Evolutionary conservation across 2,888 invertebrate genomes (phyloP).

Genomic region (Aradus depressus): DNA sequence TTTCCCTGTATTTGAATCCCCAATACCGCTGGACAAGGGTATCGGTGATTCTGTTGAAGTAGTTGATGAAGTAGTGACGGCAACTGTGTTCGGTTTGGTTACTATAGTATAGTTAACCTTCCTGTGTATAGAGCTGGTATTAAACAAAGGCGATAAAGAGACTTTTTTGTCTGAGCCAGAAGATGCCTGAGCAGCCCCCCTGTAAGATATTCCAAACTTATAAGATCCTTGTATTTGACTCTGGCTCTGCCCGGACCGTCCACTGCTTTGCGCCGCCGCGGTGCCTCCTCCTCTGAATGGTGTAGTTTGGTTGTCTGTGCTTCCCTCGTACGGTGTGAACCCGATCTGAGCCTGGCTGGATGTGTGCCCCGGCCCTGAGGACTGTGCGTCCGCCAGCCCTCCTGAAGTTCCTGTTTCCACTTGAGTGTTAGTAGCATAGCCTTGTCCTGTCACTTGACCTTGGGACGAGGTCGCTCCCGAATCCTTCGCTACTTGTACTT

Average conservation of each 20-base stretch:
- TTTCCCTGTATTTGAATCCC: not conserved
- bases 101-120: constrained; percentile 3
- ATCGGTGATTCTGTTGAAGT: not conserved
- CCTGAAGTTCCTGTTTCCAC: constrained; percentile 72
- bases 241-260: constrained; percentile 65
- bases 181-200: constrained; percentile 71
- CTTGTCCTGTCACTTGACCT: constrained; percentile 56
- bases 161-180: constrained; percentile 46
- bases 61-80: not conserved
- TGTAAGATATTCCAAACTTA: constrained; percentile 62
- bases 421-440: constrained; percentile 66
- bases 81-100: not conserved
- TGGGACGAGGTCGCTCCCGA: constrained; percentile 66
- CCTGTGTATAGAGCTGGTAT: constrained; percentile 7
- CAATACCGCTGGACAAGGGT: not conserved
- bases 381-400: constrained; percentile 76
- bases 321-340: constrained; percentile 59
- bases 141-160: constrained; percentile 8
- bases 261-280: constrained; percentile 66
- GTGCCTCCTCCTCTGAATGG: constrained; percentile 65
- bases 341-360: constrained; percentile 83
- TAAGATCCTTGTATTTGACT: constrained; percentile 73
- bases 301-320: constrained; percentile 42
- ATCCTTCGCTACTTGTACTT: constrained; percentile 64
- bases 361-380: constrained; percentile 70